Evolutionary conservation across 2,888 invertebrate species (phyloP), one percentile per base, ranked within the genome.

Genomic region (Corbicula japonica): DNA sequence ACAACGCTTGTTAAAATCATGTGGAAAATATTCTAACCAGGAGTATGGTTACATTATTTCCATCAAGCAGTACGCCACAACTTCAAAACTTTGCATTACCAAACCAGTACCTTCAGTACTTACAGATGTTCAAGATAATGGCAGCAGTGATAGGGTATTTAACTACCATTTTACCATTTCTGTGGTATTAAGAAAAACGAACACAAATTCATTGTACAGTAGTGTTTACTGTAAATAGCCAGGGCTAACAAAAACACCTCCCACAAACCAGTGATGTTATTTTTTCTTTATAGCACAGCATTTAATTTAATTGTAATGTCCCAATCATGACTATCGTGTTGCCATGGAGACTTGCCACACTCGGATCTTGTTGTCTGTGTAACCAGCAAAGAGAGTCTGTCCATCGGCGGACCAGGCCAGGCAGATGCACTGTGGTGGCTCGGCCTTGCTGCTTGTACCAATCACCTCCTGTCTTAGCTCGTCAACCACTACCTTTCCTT

Each of bases 401-500:
- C 99, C 99, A 93, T 99, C 99, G 62, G 98, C 97, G 76, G 99
- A 99, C 99, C 99, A 99, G 28, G 99, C 98, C 91, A 99, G 95
- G 5, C 98, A 99, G 87, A 98, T 95, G 94, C 99, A 99, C 94
- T 98, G 97, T 56, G 99, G 98, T 87, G 97, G 97, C 92, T 97
- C 97, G 62, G 97, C 96, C 94, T 98, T 98, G 65, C 90, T 83
- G 72, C 96, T 95, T 30, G 95, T 91, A 95, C 95, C 91, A 81
- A 98, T 96, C 88, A 99, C 97, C 93, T 99, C 99, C n/a, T 98
- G 98, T 92, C 97, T 96, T 86, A 99, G 95, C 94, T 99, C 99
- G 94, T 99, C 99, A 87, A 99, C 99, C 96, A 99, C 98, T 94
- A 98, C 98, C 95, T 99, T 99, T 95, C 98, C 98, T 95, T 99